phyloP scores from a whole-genome alignment of 1,140 invertebrate genomes.

The Cyclina sinensis region DNA sequence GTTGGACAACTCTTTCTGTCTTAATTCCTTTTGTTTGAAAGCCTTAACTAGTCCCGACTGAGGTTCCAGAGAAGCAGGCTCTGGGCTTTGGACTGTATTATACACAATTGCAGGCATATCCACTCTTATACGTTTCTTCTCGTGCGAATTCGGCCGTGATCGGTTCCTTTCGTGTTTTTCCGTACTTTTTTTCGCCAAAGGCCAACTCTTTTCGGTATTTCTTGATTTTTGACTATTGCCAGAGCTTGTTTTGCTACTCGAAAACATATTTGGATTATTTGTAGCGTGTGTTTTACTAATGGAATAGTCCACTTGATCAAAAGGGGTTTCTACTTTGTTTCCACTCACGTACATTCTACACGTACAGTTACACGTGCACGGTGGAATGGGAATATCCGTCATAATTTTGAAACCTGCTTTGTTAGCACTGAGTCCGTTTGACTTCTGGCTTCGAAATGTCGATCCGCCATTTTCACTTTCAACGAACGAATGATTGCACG shows the following conservation, averaged over 20 bases:
- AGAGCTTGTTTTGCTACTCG: neutral
- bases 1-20: slow-evolving; percentile 78
- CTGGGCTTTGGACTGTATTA: slow-evolving; percentile 74
- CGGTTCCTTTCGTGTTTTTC: slow-evolving; percentile 11
- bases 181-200: slow-evolving; percentile 7
- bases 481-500: slow-evolving; percentile 21
- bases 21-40: slow-evolving; percentile 80
- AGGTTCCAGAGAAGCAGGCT: neutral
- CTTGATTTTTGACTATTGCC: neutral
- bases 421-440: neutral
- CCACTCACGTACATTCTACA: slow-evolving; percentile 59
- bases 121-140: slow-evolving; percentile 75
- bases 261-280: neutral
- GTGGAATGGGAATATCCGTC: slow-evolving; percentile 32
- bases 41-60: slow-evolving; percentile 70
- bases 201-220: slow-evolving; percentile 30
- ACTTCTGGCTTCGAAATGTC: neutral
- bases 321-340: slow-evolving; percentile 34
- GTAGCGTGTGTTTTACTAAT: neutral
- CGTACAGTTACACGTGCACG: slow-evolving; percentile 37
- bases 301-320: slow-evolving; percentile 20
- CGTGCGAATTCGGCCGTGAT: neutral
- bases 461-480: slow-evolving; percentile 34
- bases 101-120: slow-evolving; percentile 82
- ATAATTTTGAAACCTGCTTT: slow-evolving; percentile 10